A percentile compares a stretch with the other conserved stretches of the same genome.
Evolutionary conservation across 2,797 vertebrate species (phyloP).

Genomic region (Allobates femoralis): DNA sequence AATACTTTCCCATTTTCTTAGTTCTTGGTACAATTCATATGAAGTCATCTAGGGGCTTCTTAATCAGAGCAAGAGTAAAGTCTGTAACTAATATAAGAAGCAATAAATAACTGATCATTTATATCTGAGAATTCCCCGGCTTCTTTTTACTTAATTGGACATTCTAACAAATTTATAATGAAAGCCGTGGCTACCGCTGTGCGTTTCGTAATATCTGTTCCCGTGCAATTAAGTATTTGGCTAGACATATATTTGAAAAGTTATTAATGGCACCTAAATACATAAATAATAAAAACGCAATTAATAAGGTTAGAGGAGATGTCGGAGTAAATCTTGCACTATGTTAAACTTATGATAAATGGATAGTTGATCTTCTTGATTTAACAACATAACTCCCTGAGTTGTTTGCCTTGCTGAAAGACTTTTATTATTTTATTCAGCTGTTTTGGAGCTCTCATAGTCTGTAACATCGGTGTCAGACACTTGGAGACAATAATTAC

Average conservation of each 20-base stretch:
- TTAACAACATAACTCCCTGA: background rate
- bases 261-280: constrained; percentile 55
- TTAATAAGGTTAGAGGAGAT: constrained; percentile 45
- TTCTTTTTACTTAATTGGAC: constrained; percentile 57
- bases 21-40: constrained; percentile 32
- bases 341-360: constrained; percentile 30
- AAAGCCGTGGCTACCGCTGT: constrained; percentile 46
- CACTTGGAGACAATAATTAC: background rate
- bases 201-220: constrained; percentile 45
- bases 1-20: constrained; percentile 30
- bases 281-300: constrained; percentile 56
- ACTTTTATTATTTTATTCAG: background rate
- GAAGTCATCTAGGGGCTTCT: constrained; percentile 44
- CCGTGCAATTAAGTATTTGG: constrained; percentile 39
- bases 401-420: background rate
- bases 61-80: constrained; percentile 45
- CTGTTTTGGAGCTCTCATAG: background rate
- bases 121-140: constrained; percentile 54
- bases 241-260: constrained; percentile 50
- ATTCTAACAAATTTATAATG: constrained; percentile 54
- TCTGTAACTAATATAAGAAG: constrained; percentile 55
- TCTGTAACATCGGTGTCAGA: background rate
- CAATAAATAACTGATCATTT: constrained; percentile 61
- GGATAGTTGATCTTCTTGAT: constrained; percentile 9
- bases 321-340: constrained; percentile 66